Evolutionary conservation across 2,113 vertebrate genomes (phyloP).

Genomic region (Argyrosomus japonicus): DNA sequence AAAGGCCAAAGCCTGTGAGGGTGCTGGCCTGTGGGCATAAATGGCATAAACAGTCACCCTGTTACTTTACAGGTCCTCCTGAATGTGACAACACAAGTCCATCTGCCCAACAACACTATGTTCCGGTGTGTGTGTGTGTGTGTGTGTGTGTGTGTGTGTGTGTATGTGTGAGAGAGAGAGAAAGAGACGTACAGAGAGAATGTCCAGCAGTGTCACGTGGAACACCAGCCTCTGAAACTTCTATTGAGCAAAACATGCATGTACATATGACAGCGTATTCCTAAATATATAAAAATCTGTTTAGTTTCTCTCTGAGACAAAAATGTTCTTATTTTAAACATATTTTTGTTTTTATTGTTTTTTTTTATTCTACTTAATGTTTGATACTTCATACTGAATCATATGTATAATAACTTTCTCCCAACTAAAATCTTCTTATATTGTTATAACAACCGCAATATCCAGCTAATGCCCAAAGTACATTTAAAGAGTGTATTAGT

Average conservation of each 20-base stretch:
- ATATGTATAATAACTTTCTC: no score
- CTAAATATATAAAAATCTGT: neutral
- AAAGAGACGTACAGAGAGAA: neutral
- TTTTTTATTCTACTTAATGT: no score
- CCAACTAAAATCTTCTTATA: neutral
- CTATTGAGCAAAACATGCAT: neutral
- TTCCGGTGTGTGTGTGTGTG: neutral
- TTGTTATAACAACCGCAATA: neutral
- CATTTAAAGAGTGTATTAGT: no score
- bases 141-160: constrained; percentile 27
- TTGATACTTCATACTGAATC: no score
- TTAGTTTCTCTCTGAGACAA: neutral
- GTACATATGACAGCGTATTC: no score
- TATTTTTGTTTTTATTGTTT: neutral
- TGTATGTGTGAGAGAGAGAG: neutral
- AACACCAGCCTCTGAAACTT: neutral
- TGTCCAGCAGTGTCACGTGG: constrained; percentile 44
- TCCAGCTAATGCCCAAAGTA: no score
- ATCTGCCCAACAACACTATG: constrained; percentile 51
- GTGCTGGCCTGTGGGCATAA: constrained; percentile 17
- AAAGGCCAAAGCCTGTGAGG: constrained; percentile 28
- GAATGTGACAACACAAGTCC: constrained; percentile 43
- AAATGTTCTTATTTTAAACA: neutral
- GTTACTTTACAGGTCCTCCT: constrained; percentile 56
- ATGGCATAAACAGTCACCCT: constrained; percentile 30